A percentile compares a stretch with the other conserved stretches of the same genome.
Evolutionary conservation across 1,140 invertebrate species (phyloP).

Genomic region (Latrodectus geometricus): DNA sequence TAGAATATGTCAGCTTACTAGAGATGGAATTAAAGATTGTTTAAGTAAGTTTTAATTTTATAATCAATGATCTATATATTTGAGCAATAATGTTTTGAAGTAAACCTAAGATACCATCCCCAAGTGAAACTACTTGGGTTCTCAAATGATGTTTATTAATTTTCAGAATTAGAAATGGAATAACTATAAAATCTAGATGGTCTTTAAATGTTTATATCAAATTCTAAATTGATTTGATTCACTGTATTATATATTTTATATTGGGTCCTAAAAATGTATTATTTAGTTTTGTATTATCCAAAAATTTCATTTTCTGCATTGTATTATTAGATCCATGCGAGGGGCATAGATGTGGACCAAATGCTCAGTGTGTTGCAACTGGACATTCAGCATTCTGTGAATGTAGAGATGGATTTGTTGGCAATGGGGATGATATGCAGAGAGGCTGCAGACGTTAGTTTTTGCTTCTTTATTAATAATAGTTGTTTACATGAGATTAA

Average conservation of each 20-base stretch:
- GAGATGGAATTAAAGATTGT: constrained; percentile 64
- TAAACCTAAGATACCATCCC: too few relatives aligned
- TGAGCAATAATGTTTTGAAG: too few relatives aligned
- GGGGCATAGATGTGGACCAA: constrained; percentile 75
- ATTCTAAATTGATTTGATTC: too few relatives aligned
- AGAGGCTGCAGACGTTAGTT: constrained; percentile 66
- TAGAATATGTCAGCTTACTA: constrained; percentile 71
- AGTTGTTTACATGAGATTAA: too few relatives aligned
- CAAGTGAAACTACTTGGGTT: too few relatives aligned
- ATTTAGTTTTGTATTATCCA: background rate
- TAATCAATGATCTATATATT: too few relatives aligned
- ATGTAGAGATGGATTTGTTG: constrained; percentile 68
- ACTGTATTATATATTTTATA: too few relatives aligned
- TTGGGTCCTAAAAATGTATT: background rate
- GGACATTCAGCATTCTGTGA: constrained; percentile 73
- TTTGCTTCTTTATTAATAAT: background rate
- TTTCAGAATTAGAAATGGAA: too few relatives aligned
- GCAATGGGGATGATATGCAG: constrained; percentile 83
- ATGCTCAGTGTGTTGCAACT: constrained; percentile 76
- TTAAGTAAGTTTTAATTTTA: constrained; percentile 38
- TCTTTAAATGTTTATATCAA: too few relatives aligned
- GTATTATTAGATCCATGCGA: constrained; percentile 58
- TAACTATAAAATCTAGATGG: too few relatives aligned
- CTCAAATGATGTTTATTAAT: too few relatives aligned
- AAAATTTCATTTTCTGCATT: background rate